Base-by-base conservation (phyloP, 2,888 invertebrate species). In the Aphodius granarius region DNA sequence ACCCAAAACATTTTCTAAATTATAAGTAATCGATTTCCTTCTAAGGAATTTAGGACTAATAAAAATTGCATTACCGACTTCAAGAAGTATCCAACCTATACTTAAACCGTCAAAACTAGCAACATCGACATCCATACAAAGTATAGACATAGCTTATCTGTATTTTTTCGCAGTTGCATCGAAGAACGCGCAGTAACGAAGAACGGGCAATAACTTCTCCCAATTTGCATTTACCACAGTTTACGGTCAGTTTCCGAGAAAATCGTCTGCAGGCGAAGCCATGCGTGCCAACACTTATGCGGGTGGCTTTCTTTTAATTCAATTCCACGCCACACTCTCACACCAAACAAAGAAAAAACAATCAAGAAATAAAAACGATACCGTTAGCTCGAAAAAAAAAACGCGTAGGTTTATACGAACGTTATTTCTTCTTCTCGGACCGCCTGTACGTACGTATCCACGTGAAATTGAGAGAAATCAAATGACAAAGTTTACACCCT, bases 401-500 rank as follows among this genome's bases (percentile, higher is more conserved):
- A 43, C 43, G 43, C 43, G 43, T 43, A 43, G 43, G 43, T 43
- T 43, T 43, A 43, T 43, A 43, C 43, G 43, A 43, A 43, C 43
- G 43, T 43, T 43, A 43, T 43, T 43, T 23, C n/a, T 23, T 43
- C 43, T 78, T 43, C 43, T 43, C 43, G 6, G 43, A 13, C 43
- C 43, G 79, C n/a, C n/a, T n/a, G n/a, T n/a, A n/a, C n/a, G n/a
- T n/a, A n/a, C n/a, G n/a, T n/a, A n/a, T n/a, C n/a, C 77, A 78
- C 78, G 74, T 76, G 74, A 81, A 83, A 82, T 82, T 75, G 76
- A 76, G 76, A 76, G 78, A 79, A 78, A 78, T 79, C 84, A 83
- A 85, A 86, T 86, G 86, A 86, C 86, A 86, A 86, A 85, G 83
- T 85, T 85, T 85, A 84, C 85, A 85, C 84, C 85, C 85, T 84